A percentile compares a stretch with the other conserved stretches of the same genome.
Conservation (phyloP, 2,113 vertebrate species). For the Mobula birostris region DNA sequence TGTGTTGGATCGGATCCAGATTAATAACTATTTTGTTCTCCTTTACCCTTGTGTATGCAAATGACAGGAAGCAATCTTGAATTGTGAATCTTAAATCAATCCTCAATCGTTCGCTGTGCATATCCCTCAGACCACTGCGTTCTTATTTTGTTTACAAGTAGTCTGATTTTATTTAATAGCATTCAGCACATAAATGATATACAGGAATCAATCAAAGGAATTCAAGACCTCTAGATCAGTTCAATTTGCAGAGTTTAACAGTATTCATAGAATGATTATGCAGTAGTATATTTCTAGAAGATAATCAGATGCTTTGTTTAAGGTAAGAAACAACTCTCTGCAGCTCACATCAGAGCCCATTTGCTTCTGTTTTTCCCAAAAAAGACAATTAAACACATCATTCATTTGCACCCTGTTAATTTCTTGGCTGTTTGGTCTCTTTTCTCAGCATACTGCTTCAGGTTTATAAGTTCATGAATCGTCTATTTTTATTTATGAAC, state of each 20-base stretch:
- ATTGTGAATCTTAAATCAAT: too few species aligned
- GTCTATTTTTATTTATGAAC: background rate
- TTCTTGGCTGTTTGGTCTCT: background rate
- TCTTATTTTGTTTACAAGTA: too few species aligned
- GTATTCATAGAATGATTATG: background rate
- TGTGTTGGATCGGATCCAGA: too few species aligned
- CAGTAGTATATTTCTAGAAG: background rate
- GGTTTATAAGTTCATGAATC: background rate
- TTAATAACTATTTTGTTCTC: too few species aligned
- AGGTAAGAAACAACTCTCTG: background rate
- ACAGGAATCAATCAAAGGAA: background rate
- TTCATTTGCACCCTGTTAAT: background rate
- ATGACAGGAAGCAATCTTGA: too few species aligned
- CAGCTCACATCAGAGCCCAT: background rate
- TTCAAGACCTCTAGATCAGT: background rate
- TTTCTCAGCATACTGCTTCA: background rate
- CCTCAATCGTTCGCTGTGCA: too few species aligned
- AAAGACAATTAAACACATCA: background rate
- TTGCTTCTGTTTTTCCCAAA: background rate
- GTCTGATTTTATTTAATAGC: too few species aligned
- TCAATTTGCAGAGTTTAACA: background rate
- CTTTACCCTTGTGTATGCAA: too few species aligned
- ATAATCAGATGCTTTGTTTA: background rate
- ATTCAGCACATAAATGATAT: background rate
- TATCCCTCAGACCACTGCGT: too few species aligned